Base-by-base conservation (phyloP, 2,797 vertebrate species). In the Jordanella pulchra region DNA sequence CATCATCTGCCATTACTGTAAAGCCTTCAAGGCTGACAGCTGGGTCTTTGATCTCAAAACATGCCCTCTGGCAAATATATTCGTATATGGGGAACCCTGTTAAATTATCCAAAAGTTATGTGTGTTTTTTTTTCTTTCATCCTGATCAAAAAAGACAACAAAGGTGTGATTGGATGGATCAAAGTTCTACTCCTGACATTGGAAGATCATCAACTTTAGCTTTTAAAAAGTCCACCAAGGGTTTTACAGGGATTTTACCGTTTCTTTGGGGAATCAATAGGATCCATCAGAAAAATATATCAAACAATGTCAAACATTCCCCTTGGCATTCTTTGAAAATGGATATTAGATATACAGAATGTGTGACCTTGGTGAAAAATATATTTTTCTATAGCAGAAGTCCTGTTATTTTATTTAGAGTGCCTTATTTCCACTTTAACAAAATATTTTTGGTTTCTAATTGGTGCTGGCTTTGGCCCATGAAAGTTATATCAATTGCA, bases 11-110 rank as follows among this genome's bases (percentile, higher is more conserved):
- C 89, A 87, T 89, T 80, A 77, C 76, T 67, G 65, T 67, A 71
- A 84, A 90, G 69, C 82, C 86, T 92, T 91, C 86, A 84, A 91
- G 84, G 85, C 88, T 88, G 89, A 91, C 87, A 92, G 93, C 85
- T 77, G 89, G 82, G 66, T 76, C 89, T 95, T 94, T 94, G 90
- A 95, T 92, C 90, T 93, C 81, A 87, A 90, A 93, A 87, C 87
- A 91, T 90, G 83, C 90, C 93, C 92, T 91, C 83, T 89, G 92
- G 93, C 90, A 88, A 91, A 91, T 87, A 71, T 78, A 75, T n/a
- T 71, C 70, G 72, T 83, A 67, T 79, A 75, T 51, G 82, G 68
- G 72, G 78, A 86, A 78, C 73, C 71, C 67, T 83, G 78, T 72
- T 87, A 87, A 92, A 93, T 90, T 88, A 90, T 91, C 86, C 71